Percentiles rank a stretch among this genome's conserved stretches.
These are phyloP conservation scores for Lepus timidus DNA, from an alignment of 2,113 vertebrate species.

Conservation along the genomic window DNA sequence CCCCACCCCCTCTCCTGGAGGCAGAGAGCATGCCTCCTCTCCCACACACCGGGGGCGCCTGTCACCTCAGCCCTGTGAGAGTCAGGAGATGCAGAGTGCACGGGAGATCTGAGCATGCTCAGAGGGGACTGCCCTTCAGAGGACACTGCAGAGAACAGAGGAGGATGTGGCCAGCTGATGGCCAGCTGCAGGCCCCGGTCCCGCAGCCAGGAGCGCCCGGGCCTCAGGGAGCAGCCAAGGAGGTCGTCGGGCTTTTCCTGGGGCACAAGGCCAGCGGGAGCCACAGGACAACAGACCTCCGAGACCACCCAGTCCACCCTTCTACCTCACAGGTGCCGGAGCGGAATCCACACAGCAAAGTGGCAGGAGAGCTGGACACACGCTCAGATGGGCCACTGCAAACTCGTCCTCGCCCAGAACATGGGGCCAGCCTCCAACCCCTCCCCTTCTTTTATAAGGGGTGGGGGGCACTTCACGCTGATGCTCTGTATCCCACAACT, in stretches of 20 bases:
- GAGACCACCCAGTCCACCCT: not conserved
- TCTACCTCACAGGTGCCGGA: slow-evolving; percentile 6
- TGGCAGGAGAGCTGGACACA: not conserved
- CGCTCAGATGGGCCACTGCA: not conserved
- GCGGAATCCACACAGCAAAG: not conserved
- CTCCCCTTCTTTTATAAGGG: not conserved
- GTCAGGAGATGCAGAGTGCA: not conserved
- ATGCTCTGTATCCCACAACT: not conserved
- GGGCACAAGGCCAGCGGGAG: not conserved
- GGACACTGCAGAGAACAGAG: slow-evolving; percentile 85
- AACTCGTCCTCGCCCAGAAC: not conserved
- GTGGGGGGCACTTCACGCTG: not conserved
- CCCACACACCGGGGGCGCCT: not conserved
- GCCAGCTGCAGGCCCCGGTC: not conserved
- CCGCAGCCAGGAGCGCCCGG: not conserved
- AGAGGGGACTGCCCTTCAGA: slow-evolving; percentile 85
- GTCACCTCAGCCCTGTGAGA: slow-evolving; percentile 23
- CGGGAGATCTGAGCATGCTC: slow-evolving; percentile 81
- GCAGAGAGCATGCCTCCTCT: not conserved
- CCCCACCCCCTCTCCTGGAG: not conserved
- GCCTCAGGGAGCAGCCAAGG: not conserved
- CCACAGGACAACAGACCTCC: not conserved
- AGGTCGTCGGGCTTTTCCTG: not conserved
- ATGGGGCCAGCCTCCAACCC: not conserved
- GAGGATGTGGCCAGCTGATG: not conserved